Evolutionary conservation across 2,113 vertebrate species (phyloP).

Genomic region (Syngnathoides biaculeatus): DNA sequence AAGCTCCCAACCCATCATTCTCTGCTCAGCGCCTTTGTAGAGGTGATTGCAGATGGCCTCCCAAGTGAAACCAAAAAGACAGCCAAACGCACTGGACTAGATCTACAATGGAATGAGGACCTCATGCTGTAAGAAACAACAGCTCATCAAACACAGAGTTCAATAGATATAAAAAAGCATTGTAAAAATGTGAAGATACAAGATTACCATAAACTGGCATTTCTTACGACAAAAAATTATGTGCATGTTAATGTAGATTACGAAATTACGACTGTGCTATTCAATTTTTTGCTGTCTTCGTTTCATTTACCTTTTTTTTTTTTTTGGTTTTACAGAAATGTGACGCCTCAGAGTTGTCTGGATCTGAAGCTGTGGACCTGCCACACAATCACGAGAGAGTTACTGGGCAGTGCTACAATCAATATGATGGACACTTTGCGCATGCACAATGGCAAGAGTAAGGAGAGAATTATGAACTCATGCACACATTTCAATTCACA

Average conservation of each 20-base stretch:
- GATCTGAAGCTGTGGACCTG: constrained; percentile 95
- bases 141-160: too few relatives aligned
- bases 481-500: not conserved
- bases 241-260: too few relatives aligned
- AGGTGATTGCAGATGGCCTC: constrained; percentile 86
- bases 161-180: too few relatives aligned
- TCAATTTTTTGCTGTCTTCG: not conserved
- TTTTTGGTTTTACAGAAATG: constrained; percentile 74
- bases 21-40: constrained; percentile 88
- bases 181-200: too few relatives aligned
- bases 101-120: constrained; percentile 93
- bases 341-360: constrained; percentile 88
- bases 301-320: too few relatives aligned
- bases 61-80: constrained; percentile 91
- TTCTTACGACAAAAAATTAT: too few relatives aligned
- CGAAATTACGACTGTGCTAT: not conserved
- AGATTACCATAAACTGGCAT: too few relatives aligned
- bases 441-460: constrained; percentile 84
- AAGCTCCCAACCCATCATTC: constrained; percentile 80
- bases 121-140: constrained; percentile 76
- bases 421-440: constrained; percentile 82
- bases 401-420: constrained; percentile 84
- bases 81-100: constrained; percentile 86
- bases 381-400: constrained; percentile 89
- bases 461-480: constrained; percentile 4